Base-by-base conservation (phyloP, 2,797 vertebrate species). In the Valencia hispanica region DNA sequence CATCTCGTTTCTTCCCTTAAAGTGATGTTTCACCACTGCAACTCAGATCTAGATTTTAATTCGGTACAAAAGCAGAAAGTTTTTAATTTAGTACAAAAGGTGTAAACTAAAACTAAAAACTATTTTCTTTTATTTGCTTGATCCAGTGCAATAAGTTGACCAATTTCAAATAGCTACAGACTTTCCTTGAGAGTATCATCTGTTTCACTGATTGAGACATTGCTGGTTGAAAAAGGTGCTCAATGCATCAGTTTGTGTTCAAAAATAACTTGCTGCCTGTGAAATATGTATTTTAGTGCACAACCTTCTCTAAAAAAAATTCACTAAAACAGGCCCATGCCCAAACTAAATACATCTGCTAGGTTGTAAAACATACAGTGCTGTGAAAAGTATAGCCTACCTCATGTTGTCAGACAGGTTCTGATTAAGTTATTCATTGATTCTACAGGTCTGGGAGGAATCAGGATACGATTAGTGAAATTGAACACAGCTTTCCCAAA, bases 301-400 rank as follows among this genome's bases (percentile, higher is more conserved):
- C 22, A 43, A 43, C 22, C 39, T 68, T 15, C 20, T 68, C 36
- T 43, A n/a, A 43, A 7, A 41, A 68, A 27, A n/a, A 41, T n/a
- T 65, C 10, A 10, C 59, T 34, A 65, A 14, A 66, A n/a, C 39
- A 66, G 39, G 6, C 12, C 63, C 39, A 43, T 25, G 17, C 59
- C 59, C 14, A 39, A 39, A 65, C 18, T 65, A 39, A 68, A 68
- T 14, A 68, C 0, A 25, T 75, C 66, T 74, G 53, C 53, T 79
- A 72, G 41, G 74, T 51, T 61, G 68, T 73, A 45, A 83, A 78
- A 68, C 11, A 41, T 25, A 41, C 36, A 68, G 25, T 43, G 25
- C 65, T 68, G 41, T 8, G 14, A 27, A 27, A 68, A 68, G 39
- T 68, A 17, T 0, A 41, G 12, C 65, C 65, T 3, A 53, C 9